Evolutionary conservation across 2,888 invertebrate genomes (phyloP).

Genomic region (Spodoptera exigua): DNA sequence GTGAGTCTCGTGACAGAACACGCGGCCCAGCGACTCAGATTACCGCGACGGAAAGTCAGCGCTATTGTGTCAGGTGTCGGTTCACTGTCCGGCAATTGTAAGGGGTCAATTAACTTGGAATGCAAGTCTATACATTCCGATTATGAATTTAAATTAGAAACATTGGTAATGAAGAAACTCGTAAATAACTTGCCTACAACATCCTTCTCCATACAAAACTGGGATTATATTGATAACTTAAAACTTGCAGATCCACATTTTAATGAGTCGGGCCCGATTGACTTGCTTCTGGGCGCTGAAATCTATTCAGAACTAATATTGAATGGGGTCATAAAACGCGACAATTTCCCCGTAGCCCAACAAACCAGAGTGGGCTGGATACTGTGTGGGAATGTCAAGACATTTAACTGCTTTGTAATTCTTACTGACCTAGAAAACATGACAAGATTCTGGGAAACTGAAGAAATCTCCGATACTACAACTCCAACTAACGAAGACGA

Average conservation of each 20-base stretch:
- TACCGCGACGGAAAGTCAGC: constrained; percentile 14
- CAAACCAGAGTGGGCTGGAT: constrained; percentile 38
- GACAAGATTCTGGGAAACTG: constrained; percentile 26
- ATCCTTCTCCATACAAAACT: constrained; percentile 19
- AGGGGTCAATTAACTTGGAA: constrained; percentile 15
- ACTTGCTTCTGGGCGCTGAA: constrained; percentile 28
- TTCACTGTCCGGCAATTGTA: constrained; percentile 9
- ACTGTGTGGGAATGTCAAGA: constrained; percentile 17
- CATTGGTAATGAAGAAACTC: constrained; percentile 23
- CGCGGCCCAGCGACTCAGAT: constrained; percentile 28
- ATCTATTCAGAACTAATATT: constrained; percentile 30
- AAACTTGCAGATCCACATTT: constrained; percentile 30
- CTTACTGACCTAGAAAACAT: constrained; percentile 33
- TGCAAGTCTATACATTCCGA: constrained; percentile 14
- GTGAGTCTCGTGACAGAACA: constrained; percentile 26
- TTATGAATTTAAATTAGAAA: constrained; percentile 20
- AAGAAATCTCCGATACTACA: constrained; percentile 7
- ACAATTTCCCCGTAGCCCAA: constrained; percentile 23
- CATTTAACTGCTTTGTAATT: constrained; percentile 36
- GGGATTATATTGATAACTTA: constrained; percentile 17
- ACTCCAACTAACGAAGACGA: constrained; percentile 3
- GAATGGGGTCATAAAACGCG: constrained; percentile 17
- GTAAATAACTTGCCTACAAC: constrained; percentile 28
- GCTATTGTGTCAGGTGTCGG: constrained; percentile 25
- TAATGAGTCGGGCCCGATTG: constrained; percentile 26